These are phyloP conservation scores for Lithophane semibrunnea DNA, from an alignment of 2,888 invertebrate genomes.

Conservation along the genomic window DNA sequence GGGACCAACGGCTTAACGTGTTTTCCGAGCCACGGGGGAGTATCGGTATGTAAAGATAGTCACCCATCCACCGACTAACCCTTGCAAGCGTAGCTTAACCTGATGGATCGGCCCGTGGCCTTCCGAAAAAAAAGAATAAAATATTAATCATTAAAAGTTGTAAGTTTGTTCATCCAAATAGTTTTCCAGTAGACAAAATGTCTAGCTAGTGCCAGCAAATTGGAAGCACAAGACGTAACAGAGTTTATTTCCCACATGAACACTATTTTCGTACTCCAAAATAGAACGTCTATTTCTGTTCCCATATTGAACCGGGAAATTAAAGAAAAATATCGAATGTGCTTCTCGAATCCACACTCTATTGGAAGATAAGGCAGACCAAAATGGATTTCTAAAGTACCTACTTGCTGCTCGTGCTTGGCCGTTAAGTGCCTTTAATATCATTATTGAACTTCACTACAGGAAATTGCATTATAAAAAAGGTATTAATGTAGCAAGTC, in stretches of 20 bases:
- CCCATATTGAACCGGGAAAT: conserved; percentile 26
- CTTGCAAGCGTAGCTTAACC: too few species aligned
- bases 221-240: background rate
- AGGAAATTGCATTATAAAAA: background rate
- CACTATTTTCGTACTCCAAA: conserved; percentile 5
- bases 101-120: too few species aligned
- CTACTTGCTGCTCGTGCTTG: background rate
- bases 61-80: too few species aligned
- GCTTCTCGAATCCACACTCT: conserved; percentile 5
- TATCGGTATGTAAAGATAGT: too few species aligned
- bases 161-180: background rate
- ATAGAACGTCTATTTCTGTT: conserved; percentile 22
- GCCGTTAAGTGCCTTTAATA: conserved; percentile 15
- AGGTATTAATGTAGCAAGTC: background rate
- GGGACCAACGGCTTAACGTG: too few species aligned
- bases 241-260: conserved; percentile 30
- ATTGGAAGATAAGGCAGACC: conserved; percentile 12
- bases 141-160: background rate
- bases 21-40: too few species aligned
- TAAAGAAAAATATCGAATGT: conserved; percentile 33
- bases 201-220: background rate
- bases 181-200: background rate
- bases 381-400: conserved; percentile 33
- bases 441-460: conserved; percentile 19
- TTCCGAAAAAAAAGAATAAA: too few species aligned